Base-by-base conservation (phyloP, 2,797 vertebrate species). In the Acipenser transmontanus region DNA sequence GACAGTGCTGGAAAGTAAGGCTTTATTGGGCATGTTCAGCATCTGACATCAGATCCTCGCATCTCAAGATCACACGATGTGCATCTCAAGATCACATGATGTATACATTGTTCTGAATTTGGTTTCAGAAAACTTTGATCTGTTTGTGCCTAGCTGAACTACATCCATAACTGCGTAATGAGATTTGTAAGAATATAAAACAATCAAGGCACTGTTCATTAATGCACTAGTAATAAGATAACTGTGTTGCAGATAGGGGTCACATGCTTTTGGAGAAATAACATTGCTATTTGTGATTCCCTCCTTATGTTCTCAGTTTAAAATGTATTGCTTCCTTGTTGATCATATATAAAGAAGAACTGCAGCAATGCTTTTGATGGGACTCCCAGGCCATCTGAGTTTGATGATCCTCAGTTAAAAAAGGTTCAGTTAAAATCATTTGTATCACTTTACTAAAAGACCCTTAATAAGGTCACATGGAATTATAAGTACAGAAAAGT, bases 161-260 rank as follows among this genome's bases (percentile, higher is more conserved):
- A 73, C 80, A 77, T 74, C 75, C 80, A 77, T 73, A 80, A 84
- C 76, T 77, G 69, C 59, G 70, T 84, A 85, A 84, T 71, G 74
- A 78, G 73, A 86, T 89, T 82, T 77, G 72, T 67, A 57, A 74
- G 71, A 73, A 85, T 85, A 83, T 83, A 81, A 82, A 85, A 82
- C 76, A 83, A 83, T 83, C 78, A 79, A 82, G 77, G 70, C 57
- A 56, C 59, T 69, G 68, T 64, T 64, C 60, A 54, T 63, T 14
- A 9, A 54, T 9, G 52, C 52, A 54, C 6, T 54, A 54, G 52
- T 54, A 54, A 54, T 54, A 54, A 54, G 7, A 54, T 54, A 54
- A n/a, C 8, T 9, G n/a, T n/a, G n/a, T 54, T 9, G 52, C 52
- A 9, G 4, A 54, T 54, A 54, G 8, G 52, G 52, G 52, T 54